Percentiles rank a stretch among this genome's conserved stretches.
phyloP scores from a whole-genome alignment of 2,888 invertebrate species.

The Cephus pulcher region DNA sequence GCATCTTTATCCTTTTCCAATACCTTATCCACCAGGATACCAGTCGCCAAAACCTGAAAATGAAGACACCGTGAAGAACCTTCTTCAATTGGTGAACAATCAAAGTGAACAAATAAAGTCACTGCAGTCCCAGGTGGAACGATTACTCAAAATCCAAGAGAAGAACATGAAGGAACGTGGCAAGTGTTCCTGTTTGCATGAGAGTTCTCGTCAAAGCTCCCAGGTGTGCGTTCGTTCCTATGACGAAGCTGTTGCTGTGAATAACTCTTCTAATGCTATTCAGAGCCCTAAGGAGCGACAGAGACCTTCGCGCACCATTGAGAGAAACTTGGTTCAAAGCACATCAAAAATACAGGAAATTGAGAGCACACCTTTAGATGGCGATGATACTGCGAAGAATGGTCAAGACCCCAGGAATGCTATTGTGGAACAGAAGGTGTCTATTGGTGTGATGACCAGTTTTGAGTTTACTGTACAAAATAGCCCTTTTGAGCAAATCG shows the following conservation, averaged over 20 bases:
- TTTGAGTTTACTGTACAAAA: constrained; percentile 72
- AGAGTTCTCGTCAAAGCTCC: constrained; percentile 2
- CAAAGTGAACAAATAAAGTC: constrained; percentile 76
- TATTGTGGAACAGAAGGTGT: constrained; percentile 70
- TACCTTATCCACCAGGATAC: constrained; percentile 13
- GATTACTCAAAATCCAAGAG: constrained; percentile 65
- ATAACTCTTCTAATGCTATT: not conserved
- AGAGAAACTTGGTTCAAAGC: constrained; percentile 15
- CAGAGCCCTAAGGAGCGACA: constrained; percentile 1
- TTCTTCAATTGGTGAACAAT: constrained; percentile 75
- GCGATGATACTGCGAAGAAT: constrained; percentile 23
- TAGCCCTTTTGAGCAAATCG: constrained; percentile 44
- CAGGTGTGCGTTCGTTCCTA: constrained; percentile 5
- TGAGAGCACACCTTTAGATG: constrained; percentile 21
- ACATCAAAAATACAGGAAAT: constrained; percentile 12
- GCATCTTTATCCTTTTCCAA: constrained; percentile 14
- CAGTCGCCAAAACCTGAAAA: constrained; percentile 30
- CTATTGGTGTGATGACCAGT: constrained; percentile 80
- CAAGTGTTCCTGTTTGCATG: constrained; percentile 37
- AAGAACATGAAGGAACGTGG: constrained; percentile 42
- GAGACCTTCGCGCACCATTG: constrained; percentile 13
- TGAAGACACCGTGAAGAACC: constrained; percentile 62
- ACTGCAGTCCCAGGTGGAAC: constrained; percentile 75
- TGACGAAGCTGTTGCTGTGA: not conserved
- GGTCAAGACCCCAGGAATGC: constrained; percentile 51